These are phyloP conservation scores for Clarias fuscus DNA, from an alignment of 2,797 vertebrate species.

Conservation along the genomic window DNA sequence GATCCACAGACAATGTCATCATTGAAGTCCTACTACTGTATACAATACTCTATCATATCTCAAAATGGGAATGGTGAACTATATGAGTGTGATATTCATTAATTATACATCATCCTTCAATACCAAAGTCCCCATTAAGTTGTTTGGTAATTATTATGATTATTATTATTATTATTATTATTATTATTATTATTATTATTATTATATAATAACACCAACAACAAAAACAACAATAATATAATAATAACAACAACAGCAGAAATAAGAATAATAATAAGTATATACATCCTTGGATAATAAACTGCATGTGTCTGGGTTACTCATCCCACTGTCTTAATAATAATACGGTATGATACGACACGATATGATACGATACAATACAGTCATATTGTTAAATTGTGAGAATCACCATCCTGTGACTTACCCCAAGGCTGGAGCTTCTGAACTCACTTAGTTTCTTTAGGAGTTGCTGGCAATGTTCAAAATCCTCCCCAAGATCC, in stretches of 20 bases:
- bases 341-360: no score
- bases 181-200: no score
- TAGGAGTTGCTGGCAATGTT: conserved; percentile 83
- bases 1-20: no score
- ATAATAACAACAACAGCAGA: neutral
- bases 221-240: neutral
- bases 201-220: neutral
- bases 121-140: neutral
- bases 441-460: conserved; percentile 80
- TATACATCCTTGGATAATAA: neutral
- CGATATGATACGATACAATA: neutral
- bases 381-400: neutral
- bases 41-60: no score
- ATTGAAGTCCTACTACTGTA: no score
- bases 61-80: neutral
- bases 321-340: neutral
- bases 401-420: conserved; percentile 30
- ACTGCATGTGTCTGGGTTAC: neutral
- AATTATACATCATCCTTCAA: neutral
- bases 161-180: no score
- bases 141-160: neutral
- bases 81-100: neutral
- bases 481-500: conserved; percentile 82
- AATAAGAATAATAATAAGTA: neutral
- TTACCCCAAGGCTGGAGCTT: conserved; percentile 77